Base-by-base conservation (phyloP, 2,113 vertebrate species). In the Mirounga angustirostris region DNA sequence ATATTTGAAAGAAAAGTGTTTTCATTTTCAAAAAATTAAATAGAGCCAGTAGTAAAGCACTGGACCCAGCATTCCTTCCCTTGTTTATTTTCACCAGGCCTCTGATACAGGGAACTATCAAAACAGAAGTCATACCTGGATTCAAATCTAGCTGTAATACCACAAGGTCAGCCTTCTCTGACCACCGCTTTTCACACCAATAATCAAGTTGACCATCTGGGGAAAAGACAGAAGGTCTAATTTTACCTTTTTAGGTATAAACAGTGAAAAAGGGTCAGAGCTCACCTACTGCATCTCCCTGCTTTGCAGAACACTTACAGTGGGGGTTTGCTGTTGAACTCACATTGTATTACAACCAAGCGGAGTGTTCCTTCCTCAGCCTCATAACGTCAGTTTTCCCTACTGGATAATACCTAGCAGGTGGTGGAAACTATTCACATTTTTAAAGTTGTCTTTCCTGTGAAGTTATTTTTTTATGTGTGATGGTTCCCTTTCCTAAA, bases 401-500 rank as follows among this genome's bases (percentile, higher is more conserved):
- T 58, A 59, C 2, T 63, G 11, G 65, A 4, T 69, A 63, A 43
- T 40, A 67, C 43, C 46, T 59, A 74, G 10, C 46, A n/a, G n/a
- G 7, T 36, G 28, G 43, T 82, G 40, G 52, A 94, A 87, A 83
- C 28, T 50, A 30, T 63, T 58, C 85, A 71, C 65, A 69, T 40
- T 69, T 83, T 83, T 87, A 67, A 78, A 93, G 36, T 83, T 67
- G 33, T 58, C 69, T 96, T 95, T 74, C 71, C 84, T 95, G 28
- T 90, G 80, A 92, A 83, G 46, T 61, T 82, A 67, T 61, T 59
- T 89, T 52, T 52, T 85, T 69, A 67, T 69, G 43, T 2, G 4
- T 15, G 3, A 65, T 78, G 43, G 21, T 58, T n/a, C 61, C 84
- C n/a, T 86, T 89, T 69, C 50, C 43, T 73, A 79, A 74, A 92